Evolutionary conservation across 2,113 vertebrate species (phyloP), one percentile per base, ranked within the genome.

Genomic region (Eubucco bourcierii): DNA sequence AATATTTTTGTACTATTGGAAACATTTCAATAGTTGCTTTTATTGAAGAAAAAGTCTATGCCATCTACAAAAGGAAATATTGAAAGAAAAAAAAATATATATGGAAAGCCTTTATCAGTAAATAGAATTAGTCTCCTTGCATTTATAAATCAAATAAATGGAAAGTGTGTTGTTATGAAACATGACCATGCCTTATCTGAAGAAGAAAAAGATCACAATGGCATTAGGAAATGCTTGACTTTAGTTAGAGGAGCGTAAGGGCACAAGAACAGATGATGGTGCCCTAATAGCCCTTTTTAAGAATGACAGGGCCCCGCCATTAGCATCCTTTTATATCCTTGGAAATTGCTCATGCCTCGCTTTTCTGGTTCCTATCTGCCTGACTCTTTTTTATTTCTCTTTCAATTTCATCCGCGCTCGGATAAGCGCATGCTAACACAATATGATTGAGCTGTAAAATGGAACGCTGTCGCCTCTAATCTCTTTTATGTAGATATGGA

Each of bases 361-460:
- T 98, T 98, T 99, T 98, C 98, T 99, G 98, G 94, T 98, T 97
- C 97, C 98, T 99, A 98, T 98, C 98, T 99, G 97, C 91, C 97
- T 96, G 97, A 96, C 98, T 98, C 98, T 98, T 98, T 98, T 98
- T 98, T 98, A 98, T 98, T 98, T 98, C 98, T 98, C 98, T 99
- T 99, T 99, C 98, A 99, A 98, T 99, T 99, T 97, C 97, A 97
- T 98, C 98, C 96, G 98, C 97, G 98, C 98, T 98, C 95, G 99
- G 98, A 99, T 99, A 99, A 99, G 99, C 98, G 96, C 97, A 95
- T 98, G 98, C 98, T 98, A 98, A 99, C 98, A 98, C 98, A 98
- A 98, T 98, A 98, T 99, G 99, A 99, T 99, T 99, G 99, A 99
- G 99, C 98, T 99, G 98, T 99, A 99, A 99, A 99, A 98, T 98